These are phyloP conservation scores for Nesidiocoris tenuis DNA, from an alignment of 2,888 invertebrate species.

Conservation along the genomic window DNA sequence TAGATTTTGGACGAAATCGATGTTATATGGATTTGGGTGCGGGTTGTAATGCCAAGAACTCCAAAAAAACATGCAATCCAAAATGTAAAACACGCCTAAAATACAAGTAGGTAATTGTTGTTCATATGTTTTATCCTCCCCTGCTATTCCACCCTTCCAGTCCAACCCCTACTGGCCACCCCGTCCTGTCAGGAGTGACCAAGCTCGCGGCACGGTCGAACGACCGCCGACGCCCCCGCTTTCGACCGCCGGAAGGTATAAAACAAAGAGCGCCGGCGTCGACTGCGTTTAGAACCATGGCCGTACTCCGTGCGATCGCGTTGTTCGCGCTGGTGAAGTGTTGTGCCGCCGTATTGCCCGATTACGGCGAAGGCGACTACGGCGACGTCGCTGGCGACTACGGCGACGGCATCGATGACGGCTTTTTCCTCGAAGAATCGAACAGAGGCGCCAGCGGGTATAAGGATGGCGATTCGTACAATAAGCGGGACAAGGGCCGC, in stretches of 20 bases:
- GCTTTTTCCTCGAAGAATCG: constrained; percentile 18
- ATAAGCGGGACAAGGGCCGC: constrained; percentile 71
- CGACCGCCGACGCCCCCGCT: neutral
- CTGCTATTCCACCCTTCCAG: too few relatives aligned
- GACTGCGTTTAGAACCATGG: constrained; percentile 13
- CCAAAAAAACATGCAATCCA: too few relatives aligned
- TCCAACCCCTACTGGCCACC: too few relatives aligned
- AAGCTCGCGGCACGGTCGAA: too few relatives aligned
- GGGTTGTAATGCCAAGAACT: too few relatives aligned
- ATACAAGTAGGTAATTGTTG: too few relatives aligned
- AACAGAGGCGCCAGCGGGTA: constrained; percentile 56
- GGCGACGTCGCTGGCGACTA: constrained; percentile 20
- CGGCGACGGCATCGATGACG: constrained; percentile 31
- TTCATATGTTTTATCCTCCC: too few relatives aligned
- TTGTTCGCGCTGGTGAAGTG: constrained; percentile 36
- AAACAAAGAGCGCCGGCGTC: neutral
- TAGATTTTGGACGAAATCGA: too few relatives aligned
- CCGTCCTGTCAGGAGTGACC: too few relatives aligned
- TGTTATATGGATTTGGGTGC: too few relatives aligned
- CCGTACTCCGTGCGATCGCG: neutral
- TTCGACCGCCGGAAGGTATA: neutral
- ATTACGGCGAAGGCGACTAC: constrained; percentile 3
- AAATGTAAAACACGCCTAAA: too few relatives aligned
- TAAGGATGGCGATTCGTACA: constrained; percentile 70
- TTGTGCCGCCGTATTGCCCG: constrained; percentile 29